Base-by-base conservation (phyloP, 2,797 vertebrate genomes). In the Hippopotamyrus pictus region DNA sequence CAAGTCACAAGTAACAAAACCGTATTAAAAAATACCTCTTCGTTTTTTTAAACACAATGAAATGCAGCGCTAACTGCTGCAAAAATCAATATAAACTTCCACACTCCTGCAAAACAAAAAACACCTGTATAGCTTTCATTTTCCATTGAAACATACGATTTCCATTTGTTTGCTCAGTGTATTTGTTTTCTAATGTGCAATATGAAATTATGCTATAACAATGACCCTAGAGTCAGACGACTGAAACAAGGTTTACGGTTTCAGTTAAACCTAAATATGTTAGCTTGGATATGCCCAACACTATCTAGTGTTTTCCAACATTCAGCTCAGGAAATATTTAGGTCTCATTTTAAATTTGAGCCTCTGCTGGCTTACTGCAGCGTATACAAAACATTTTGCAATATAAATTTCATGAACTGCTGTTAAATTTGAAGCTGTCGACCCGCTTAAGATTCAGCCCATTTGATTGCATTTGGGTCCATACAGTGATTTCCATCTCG, bases 221-320 rank as follows among this genome's bases (percentile, higher is more conserved):
- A 73, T 14, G 6, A 76, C 33, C 69, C 69, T 76, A 76, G 41
- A 76, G 14, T 73, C 11, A 73, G 29, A 17, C 37, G 65, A 5
- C 29, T 8, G 69, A 76, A 41, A 41, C 69, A 76, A 76, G 33
- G 14, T 76, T 76, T 37, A 19, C 5, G 33, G 33, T 76, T 41
- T 76, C 69, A 76, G 33, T 76, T 76, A 76, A 76, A 76, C 69
- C 69, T 76, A 76, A 76, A 76, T 37, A 14, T 73, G 65, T 73
- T 73, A 73, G 12, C 12, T 17, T 33, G 65, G 65, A 73, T 73
- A 37, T 17, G 29, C 12, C 62, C 12, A 46, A 46, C 37, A 5
- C 19, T 48, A 48, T 37, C n/a, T 25, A 46, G 79, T 41, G 73
- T 44, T 25, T 83, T 50, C 79, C 6, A 25, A 83, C 33, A 83